Base-by-base conservation (phyloP, 92 coral and sea anemone genomes). In the Umimayanthus chanpuru region DNA sequence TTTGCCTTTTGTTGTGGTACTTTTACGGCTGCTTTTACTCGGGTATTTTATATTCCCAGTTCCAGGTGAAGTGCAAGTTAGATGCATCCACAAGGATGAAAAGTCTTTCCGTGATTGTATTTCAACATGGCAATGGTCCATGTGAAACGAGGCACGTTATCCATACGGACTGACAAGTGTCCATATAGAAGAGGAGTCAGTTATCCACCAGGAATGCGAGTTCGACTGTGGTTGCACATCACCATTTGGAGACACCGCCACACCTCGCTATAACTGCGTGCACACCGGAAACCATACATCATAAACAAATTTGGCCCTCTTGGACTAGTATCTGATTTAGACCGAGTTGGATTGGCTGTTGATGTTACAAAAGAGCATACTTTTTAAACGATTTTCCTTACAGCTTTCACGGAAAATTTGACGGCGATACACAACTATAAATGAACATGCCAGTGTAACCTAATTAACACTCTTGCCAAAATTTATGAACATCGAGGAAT, bases 221-320 rank as follows among this genome's bases (percentile, higher is more conserved):
- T 30, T 83, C 41, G 67, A 68, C 14, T 70, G 47, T 47, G 77
- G 87, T 78, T 70, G 43, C 87, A 83, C 36, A 40, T 66, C 40
- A 58, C 78, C 65, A 43, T 26, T 71, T 44, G 87, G 68, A 26
- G 87, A 71, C 67, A 82, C 86, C 41, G 77, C 86, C 77, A 82
- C 86, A 83, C 87, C 76, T 25, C 87, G 71, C 66, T 83, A 68
- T 49, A 65, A 70, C 78, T 80, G 66, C 74, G 78, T 49, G 78
- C 87, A 71, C 77, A 83, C 47, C 23, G 87, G 43, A 61, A 30
- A 81, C 85, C 76, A 83, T 55, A 68, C 87, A 83, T 68, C 87
- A 83, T 83, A 83, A 83, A 83, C 87, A 83, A 83, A 83, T 83
- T 68, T 83, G 87, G 87, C 87, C 65, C 87, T 83, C 87, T 83